phyloP scores from a whole-genome alignment of 1,140 invertebrate genomes.

The Macrotrachela quadricornifera region DNA sequence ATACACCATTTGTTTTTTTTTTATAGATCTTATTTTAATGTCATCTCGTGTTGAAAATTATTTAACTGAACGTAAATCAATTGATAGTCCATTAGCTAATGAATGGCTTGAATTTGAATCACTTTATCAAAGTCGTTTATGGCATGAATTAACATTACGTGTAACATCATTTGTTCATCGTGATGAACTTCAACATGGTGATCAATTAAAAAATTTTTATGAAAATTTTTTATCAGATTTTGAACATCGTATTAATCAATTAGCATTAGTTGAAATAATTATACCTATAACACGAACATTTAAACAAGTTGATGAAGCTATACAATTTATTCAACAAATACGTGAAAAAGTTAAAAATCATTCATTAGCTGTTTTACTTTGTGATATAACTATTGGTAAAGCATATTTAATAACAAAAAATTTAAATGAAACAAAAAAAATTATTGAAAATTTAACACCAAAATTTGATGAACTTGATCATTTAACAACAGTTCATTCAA shows the following conservation, averaged over 20 bases:
- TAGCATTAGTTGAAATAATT: constrained; percentile 69
- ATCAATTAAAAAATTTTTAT: constrained; percentile 38
- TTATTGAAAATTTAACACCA: constrained; percentile 68
- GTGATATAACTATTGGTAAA: constrained; percentile 60
- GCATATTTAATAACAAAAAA: constrained; percentile 60
- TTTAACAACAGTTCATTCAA: constrained; percentile 70
- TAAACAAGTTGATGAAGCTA: constrained; percentile 51
- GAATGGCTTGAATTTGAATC: constrained; percentile 6
- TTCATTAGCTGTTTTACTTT: constrained; percentile 59
- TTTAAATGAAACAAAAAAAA: constrained; percentile 55
- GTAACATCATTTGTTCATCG: constrained; percentile 57
- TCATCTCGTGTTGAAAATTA: no score
- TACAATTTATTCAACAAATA: constrained; percentile 61
- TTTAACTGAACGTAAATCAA: constrained; percentile 2
- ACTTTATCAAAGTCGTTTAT: constrained; percentile 42
- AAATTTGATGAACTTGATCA: constrained; percentile 69
- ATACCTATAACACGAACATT: constrained; percentile 51
- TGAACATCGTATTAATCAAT: constrained; percentile 80
- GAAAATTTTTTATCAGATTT: constrained; percentile 72
- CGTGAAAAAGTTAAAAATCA: constrained; percentile 66
- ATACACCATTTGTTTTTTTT: no score
- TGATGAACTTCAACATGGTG: constrained; percentile 47
- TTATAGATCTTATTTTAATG: no score
- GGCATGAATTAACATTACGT: constrained; percentile 81
- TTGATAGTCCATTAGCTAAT: neutral